Base-by-base conservation (phyloP, 2,888 invertebrate genomes). In the Yponomeuta cagnagella region DNA sequence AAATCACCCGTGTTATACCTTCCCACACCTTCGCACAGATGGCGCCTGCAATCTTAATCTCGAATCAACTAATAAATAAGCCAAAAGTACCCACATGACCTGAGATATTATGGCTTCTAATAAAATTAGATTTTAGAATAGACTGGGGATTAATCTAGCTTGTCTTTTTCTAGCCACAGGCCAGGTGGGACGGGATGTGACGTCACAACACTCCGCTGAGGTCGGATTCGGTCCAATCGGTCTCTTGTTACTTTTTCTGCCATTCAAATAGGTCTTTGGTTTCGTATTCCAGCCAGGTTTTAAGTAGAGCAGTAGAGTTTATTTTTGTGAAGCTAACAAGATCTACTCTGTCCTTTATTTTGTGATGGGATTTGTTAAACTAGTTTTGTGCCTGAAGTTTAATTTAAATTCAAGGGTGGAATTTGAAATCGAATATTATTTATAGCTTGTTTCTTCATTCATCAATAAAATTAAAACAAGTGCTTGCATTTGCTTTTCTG, bases 241-340 rank as follows among this genome's bases (percentile, higher is more conserved):
- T 72, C 76, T 76, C 76, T 75, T 75, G 75, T 75, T 76, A 76
- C 75, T 74, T 74, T 73, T 72, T 73, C 66, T 74, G 73, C 73
- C 74, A 74, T 76, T 74, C 74, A 77, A 76, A 78, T 77, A 77
- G 76, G 73, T 78, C 75, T 76, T 77, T 75, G 76, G 76, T 77
- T 75, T 76, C 75, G 71, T 66, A 63, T 70, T 33, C 68, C 15
- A 58, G 30, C 33, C 58, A n/a, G 43, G 64, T n/a, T 64, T 68
- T 30, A n/a, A 63, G 66, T 63, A 43, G 68, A 68, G 63, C 63
- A 48, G 64, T 48, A 4, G 12, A n/a, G 58, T 72, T 64, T 72
- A 70, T 72, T 72, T 70, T 48, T 63, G 68, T 68, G 15, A 58
- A 37, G 43, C 37, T 67, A 66, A 43, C 52, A 64, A 70, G 58